Evolutionary conservation across 2,797 vertebrate species (phyloP).

Genomic region (Graptemys geographica): DNA sequence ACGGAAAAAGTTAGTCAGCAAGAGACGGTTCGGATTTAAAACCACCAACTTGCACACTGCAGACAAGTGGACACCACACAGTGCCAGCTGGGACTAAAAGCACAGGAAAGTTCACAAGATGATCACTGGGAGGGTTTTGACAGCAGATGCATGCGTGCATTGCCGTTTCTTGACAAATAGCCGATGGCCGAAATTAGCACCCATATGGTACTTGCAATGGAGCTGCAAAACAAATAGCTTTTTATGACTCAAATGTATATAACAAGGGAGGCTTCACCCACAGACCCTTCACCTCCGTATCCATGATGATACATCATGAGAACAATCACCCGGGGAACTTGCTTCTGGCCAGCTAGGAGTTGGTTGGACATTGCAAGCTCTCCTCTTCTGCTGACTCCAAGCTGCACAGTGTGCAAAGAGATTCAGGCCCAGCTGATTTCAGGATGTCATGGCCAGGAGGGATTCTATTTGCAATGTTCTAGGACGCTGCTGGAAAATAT

Average conservation of each 20-base stretch:
- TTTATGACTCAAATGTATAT: rapidly evolving
- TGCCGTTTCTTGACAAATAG: not conserved
- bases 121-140: not conserved
- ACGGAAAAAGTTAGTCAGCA: not conserved
- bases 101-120: not conserved
- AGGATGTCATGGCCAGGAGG: not conserved
- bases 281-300: rapidly evolving
- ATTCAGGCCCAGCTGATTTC: not conserved
- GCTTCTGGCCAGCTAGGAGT: rapidly evolving
- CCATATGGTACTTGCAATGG: rapidly evolving
- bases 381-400: not conserved
- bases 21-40: not conserved
- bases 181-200: not conserved
- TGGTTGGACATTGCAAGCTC: not conserved
- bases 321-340: not conserved
- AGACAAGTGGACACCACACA: too few relatives aligned
- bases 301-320: not conserved
- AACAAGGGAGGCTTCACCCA: not conserved
- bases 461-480: too few relatives aligned
- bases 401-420: not conserved
- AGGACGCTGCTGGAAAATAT: not conserved
- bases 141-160: not conserved
- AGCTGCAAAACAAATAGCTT: not conserved
- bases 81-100: not conserved
- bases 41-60: not conserved